These are phyloP conservation scores for Tenthredo livida DNA, from an alignment of 2,888 invertebrate genomes.

Conservation along the genomic window DNA sequence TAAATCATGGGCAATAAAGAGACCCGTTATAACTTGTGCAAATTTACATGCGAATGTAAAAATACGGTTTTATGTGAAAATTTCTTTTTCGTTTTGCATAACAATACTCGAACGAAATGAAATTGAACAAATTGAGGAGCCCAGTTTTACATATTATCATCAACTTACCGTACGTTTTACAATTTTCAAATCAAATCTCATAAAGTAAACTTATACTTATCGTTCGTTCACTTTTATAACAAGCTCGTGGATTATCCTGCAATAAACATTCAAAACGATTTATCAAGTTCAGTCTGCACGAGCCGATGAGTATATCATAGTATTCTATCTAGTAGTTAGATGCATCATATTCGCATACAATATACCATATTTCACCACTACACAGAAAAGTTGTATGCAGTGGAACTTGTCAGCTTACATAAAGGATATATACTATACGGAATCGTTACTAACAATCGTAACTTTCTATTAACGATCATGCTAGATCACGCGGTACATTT, in stretches of 20 bases:
- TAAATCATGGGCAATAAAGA: slow-evolving; percentile 19
- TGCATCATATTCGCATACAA: background rate
- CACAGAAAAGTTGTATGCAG: background rate
- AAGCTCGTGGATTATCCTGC: background rate
- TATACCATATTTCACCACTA: background rate
- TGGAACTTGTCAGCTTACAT: background rate
- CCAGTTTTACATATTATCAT: background rate
- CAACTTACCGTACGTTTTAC: background rate
- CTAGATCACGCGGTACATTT: background rate
- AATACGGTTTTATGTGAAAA: background rate
- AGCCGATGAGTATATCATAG: background rate
- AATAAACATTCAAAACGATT: background rate
- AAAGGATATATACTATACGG: background rate
- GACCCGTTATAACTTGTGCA: slow-evolving; percentile 22
- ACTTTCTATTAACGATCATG: slow-evolving; percentile 6
- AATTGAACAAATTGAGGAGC: slow-evolving; percentile 13
- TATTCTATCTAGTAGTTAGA: background rate
- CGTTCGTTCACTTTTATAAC: background rate
- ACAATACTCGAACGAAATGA: background rate
- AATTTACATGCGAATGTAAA: background rate
- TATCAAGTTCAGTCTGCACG: background rate
- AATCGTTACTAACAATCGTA: slow-evolving; percentile 17
- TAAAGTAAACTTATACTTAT: background rate
- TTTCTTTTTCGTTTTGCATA: slow-evolving; percentile 24
- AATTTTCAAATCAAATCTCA: background rate